Conservation (phyloP, 1,140 invertebrate genomes). For the Dendrolimus kikuchii region DNA sequence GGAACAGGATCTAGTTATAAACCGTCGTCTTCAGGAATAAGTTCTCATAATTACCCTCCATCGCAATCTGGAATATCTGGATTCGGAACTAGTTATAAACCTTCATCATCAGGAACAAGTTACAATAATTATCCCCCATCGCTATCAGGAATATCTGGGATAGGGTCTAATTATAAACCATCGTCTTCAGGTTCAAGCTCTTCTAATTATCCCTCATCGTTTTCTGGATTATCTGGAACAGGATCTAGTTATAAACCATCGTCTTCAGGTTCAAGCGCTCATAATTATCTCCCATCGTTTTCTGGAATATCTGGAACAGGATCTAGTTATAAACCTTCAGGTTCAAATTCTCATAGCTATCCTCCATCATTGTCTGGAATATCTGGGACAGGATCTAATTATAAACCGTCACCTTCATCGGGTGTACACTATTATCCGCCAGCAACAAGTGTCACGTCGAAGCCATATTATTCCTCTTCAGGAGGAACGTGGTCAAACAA, state of each 20-base stretch:
- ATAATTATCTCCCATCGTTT: conserved; percentile 7
- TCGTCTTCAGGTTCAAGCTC: conserved; percentile 3
- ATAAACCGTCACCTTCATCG: too few relatives aligned
- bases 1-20: conserved; percentile 10
- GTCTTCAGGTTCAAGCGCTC: conserved; percentile 11
- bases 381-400: background rate
- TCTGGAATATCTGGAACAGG: conserved; percentile 4
- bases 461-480: too few relatives aligned
- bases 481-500: background rate
- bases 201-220: conserved; percentile 6
- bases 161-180: too few relatives aligned
- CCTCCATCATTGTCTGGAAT: conserved; percentile 9
- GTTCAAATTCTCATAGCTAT: conserved; percentile 5
- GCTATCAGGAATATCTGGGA: too few relatives aligned
- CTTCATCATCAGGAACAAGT: too few relatives aligned
- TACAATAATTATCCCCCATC: too few relatives aligned
- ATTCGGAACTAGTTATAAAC: conserved; percentile 1
- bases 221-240: conserved; percentile 5
- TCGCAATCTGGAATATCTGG: conserved; percentile 15
- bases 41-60: conserved; percentile 6
- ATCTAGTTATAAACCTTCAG: background rate
- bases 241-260: conserved; percentile 13
- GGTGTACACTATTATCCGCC: too few relatives aligned
- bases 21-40: conserved; percentile 4
- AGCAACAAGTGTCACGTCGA: too few relatives aligned